Evolutionary conservation across 2,888 invertebrate species (phyloP).

Genomic region (Agriopis aurantiaria): DNA sequence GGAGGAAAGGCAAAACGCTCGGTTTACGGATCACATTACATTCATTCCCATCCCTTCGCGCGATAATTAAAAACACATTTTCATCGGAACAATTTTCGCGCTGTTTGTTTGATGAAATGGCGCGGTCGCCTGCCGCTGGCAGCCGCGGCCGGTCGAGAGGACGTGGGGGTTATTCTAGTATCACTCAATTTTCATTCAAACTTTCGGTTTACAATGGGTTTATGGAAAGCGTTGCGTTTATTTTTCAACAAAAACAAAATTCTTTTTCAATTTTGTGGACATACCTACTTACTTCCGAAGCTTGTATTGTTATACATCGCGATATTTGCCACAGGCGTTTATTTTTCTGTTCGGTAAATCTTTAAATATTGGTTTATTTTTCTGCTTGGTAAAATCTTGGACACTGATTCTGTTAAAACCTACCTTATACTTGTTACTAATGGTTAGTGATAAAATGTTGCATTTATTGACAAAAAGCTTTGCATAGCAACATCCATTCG

Average conservation of each 20-base stretch:
- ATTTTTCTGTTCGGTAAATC: not conserved
- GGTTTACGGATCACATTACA: conserved; percentile 65
- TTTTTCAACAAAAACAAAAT: conserved; percentile 3
- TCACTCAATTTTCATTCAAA: conserved; percentile 37
- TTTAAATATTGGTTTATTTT: too few relatives aligned
- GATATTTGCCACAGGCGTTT: not conserved
- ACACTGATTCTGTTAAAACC: too few relatives aligned
- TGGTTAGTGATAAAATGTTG: not conserved
- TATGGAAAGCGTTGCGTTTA: conserved; percentile 6
- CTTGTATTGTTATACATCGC: not conserved
- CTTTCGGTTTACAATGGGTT: conserved; percentile 16
- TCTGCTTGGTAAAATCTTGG: too few relatives aligned
- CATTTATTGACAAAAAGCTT: not conserved
- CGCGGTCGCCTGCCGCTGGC: conserved; percentile 48
- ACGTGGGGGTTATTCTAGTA: conserved; percentile 31
- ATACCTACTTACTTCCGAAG: not conserved
- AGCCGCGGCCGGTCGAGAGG: conserved; percentile 33
- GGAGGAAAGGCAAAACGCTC: conserved; percentile 54
- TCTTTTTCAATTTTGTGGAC: conserved; percentile 7
- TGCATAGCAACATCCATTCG: not conserved
- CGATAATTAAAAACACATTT: conserved; percentile 72
- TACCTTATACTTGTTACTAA: too few relatives aligned
- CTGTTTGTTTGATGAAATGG: conserved; percentile 56
- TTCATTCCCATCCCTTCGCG: conserved; percentile 56
- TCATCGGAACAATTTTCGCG: conserved; percentile 54